Evolutionary conservation across 2,797 vertebrate genomes (phyloP), one percentile per base, ranked within the genome.

Genomic region (Cossypha caffra): DNA sequence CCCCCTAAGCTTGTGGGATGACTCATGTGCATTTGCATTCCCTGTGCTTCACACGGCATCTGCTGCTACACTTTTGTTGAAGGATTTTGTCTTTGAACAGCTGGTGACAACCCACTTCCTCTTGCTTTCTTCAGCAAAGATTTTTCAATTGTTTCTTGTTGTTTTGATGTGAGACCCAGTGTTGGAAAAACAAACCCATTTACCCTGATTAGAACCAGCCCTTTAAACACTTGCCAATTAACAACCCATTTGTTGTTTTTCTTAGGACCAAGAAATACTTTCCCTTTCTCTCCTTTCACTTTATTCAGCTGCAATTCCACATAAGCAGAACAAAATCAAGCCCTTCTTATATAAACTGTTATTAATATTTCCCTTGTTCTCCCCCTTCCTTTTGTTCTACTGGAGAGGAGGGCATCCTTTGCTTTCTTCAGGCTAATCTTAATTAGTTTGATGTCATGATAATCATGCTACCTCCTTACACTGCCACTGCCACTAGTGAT

Each of bases 101-200:
- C 96, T 97, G 96, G 87, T 95, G 89, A 88, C 93, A 95, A 38
- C 94, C 89, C 87, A 93, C 87, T 94, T 94, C 78, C 95, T 89
- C 93, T 91, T 81, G 69, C 92, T 83, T 95, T 89, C 95, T 94
- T 92, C 72, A 47, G 61, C 45, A 71, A 76, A 74, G 84, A 63
- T 52, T 95, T 91, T 95, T 80, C 64, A 47, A 87, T 95, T 95
- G 93, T 96, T 95, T 93, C 88, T 72, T 81, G 29, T 90, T 96
- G 86, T 95, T 94, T 88, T 92, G 78, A 64, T 89, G 84, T 87
- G 78, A 94, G 58, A 88, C 50, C 57, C 84, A 88, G 57, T 96
- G 95, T 96, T 97, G 94, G 85, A 95, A 95, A 95, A 97, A 96
- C 95, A 96, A 97, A 85, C 35, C 85, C 85, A 80, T 95, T 93